phyloP scores from a whole-genome alignment of 2,113 vertebrate species.

The Caloenas nicobarica region DNA sequence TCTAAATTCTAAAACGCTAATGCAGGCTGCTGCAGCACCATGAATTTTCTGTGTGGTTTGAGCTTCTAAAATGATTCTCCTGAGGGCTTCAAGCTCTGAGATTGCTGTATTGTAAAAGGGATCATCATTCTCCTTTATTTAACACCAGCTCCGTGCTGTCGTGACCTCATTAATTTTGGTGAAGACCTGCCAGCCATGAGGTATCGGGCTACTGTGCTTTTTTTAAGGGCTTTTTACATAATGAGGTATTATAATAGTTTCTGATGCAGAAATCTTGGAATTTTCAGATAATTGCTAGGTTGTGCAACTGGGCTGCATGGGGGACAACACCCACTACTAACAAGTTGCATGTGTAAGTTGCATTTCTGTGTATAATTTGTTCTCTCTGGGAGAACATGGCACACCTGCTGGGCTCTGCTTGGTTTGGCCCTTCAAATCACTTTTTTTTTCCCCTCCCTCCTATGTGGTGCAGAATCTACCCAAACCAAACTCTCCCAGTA shows the following conservation, averaged over 20 bases:
- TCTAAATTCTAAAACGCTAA: neutral
- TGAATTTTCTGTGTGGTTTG: neutral
- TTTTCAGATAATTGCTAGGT: neutral
- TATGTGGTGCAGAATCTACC: neutral
- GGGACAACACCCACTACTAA: neutral
- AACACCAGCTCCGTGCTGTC: neutral
- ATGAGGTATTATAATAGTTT: neutral
- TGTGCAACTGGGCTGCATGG: neutral
- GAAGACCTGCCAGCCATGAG: neutral
- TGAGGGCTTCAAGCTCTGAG: neutral
- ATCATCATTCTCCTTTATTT: neutral
- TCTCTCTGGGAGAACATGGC: neutral
- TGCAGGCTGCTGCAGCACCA: neutral
- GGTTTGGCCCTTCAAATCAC: neutral
- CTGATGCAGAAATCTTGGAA: neutral
- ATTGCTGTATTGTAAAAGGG: neutral
- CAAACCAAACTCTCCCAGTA: neutral
- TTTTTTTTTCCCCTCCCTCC: neutral
- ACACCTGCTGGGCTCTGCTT: neutral
- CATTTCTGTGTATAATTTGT: fast-evolving
- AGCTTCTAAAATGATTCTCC: neutral
- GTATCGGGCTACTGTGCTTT: fast-evolving
- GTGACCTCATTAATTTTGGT: neutral
- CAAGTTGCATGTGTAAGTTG: neutral
- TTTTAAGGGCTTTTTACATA: neutral